A percentile compares a stretch with the other conserved stretches of the same genome.
Evolutionary conservation across 1,140 invertebrate genomes (phyloP).

Genomic region (Lordiphosa mommai): DNA sequence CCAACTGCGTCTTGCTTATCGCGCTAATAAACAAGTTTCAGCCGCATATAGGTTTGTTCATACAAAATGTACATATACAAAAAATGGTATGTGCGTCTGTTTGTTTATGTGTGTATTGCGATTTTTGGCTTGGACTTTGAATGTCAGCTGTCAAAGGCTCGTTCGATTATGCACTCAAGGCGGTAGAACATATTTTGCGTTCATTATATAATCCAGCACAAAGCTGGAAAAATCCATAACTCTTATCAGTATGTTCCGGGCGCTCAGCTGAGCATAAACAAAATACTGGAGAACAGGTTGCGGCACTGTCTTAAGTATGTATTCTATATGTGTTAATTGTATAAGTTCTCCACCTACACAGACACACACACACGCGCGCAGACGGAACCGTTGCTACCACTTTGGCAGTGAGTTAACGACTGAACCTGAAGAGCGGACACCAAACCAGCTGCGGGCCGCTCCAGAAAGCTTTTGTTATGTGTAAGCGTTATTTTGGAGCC

Average conservation of each 20-base stretch:
- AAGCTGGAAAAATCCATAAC: constrained; percentile 45
- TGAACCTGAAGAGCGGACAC: constrained; percentile 17
- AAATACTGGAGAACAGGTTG: constrained; percentile 57
- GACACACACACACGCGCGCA: constrained; percentile 8
- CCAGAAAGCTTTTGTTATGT: constrained; percentile 49
- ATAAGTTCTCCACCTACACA: constrained; percentile 27
- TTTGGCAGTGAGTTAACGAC: constrained; percentile 62
- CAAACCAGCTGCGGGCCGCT: constrained; percentile 31
- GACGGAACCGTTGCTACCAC: constrained; percentile 38
- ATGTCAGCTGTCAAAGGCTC: constrained; percentile 8
- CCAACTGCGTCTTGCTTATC: constrained; percentile 34
- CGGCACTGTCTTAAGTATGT: constrained; percentile 6
- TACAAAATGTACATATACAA: not conserved
- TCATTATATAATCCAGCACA: constrained; percentile 47
- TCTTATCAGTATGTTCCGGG: constrained; percentile 42
- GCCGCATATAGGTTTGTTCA: constrained; percentile 12
- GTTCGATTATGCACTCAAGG: constrained; percentile 28
- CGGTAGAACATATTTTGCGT: not conserved
- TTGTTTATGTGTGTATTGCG: not conserved
- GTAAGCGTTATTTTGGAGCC: constrained; percentile 5
- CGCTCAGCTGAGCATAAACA: constrained; percentile 31
- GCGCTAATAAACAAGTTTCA: constrained; percentile 48
- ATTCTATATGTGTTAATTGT: constrained; percentile 11
- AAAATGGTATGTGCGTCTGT: not conserved
- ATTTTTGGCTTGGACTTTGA: constrained; percentile 4